phyloP scores from a whole-genome alignment of 2,888 invertebrate genomes.

The Tinea pellionella region DNA sequence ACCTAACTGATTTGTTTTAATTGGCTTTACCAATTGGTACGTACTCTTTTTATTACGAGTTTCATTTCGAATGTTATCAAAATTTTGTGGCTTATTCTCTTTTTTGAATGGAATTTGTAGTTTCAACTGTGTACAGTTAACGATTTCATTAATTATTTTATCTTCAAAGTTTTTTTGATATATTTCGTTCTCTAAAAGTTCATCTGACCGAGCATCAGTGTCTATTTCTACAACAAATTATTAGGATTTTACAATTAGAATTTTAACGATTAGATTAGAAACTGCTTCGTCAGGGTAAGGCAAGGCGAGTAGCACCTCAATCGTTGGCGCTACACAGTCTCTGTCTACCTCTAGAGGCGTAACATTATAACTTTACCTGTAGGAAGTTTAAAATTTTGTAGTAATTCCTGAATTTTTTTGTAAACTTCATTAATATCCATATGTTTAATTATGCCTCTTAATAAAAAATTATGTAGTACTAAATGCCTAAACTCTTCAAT shows the following conservation, averaged over 20 bases:
- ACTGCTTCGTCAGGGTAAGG: too few relatives aligned
- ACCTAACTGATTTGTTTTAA: background rate
- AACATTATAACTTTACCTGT: background rate
- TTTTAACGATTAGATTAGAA: too few relatives aligned
- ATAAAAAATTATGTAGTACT: constrained; percentile 41
- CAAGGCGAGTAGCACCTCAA: too few relatives aligned
- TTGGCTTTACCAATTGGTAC: background rate
- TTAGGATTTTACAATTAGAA: too few relatives aligned
- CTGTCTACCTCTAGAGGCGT: too few relatives aligned
- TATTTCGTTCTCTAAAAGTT: background rate
- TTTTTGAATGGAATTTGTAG: background rate
- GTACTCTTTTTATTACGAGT: background rate
- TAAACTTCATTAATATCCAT: constrained; percentile 40
- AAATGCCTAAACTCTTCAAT: constrained; percentile 34
- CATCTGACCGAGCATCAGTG: background rate
- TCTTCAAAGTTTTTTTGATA: background rate
- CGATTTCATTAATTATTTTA: background rate
- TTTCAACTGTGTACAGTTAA: background rate
- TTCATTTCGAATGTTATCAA: background rate
- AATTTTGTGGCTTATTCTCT: constrained; percentile 14
- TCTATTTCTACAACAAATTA: too few relatives aligned
- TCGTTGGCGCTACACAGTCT: too few relatives aligned
- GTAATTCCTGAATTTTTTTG: constrained; percentile 24
- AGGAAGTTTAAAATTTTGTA: constrained; percentile 20
- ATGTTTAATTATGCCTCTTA: constrained; percentile 40